Evolutionary conservation across 2,888 invertebrate species (phyloP).

Genomic region (Latheticus oryzae): DNA sequence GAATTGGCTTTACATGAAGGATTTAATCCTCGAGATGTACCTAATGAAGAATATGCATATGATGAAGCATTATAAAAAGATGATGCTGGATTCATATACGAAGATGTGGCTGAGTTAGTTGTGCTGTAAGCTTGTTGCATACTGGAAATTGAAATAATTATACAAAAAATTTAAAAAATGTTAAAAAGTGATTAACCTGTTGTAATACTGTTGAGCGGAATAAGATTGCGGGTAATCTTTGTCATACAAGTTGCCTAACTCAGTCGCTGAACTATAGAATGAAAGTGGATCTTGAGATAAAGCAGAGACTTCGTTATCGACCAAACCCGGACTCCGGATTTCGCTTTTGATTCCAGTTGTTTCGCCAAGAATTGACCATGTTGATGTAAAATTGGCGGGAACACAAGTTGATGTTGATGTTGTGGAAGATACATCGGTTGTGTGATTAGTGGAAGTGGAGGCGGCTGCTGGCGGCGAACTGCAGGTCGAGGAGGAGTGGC

Average conservation of each 20-base stretch:
- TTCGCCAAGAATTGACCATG: slow-evolving; percentile 61
- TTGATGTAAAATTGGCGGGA: slow-evolving; percentile 59
- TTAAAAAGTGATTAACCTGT: slow-evolving; percentile 68
- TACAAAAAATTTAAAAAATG: not conserved
- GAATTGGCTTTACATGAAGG: slow-evolving; percentile 72
- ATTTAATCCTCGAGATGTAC: slow-evolving; percentile 59
- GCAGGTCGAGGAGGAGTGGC: slow-evolving; percentile 71
- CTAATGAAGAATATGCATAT: slow-evolving; percentile 66
- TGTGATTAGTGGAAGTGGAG: slow-evolving; percentile 52
- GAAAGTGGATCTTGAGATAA: slow-evolving; percentile 60
- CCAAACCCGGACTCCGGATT: slow-evolving; percentile 77
- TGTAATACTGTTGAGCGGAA: slow-evolving; percentile 78
- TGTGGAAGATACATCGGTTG: slow-evolving; percentile 55
- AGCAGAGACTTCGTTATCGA: slow-evolving; percentile 66
- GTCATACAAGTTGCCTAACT: slow-evolving; percentile 60
- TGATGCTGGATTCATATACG: slow-evolving; percentile 61
- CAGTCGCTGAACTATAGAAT: slow-evolving; percentile 62
- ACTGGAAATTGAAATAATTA: slow-evolving; percentile 53
- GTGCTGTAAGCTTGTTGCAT: slow-evolving; percentile 67
- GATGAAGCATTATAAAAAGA: slow-evolving; percentile 63
- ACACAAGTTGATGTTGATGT: slow-evolving; percentile 56
- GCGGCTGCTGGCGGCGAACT: slow-evolving; percentile 68
- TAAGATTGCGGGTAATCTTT: slow-evolving; percentile 70
- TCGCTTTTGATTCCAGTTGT: slow-evolving; percentile 74
- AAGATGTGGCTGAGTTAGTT: slow-evolving; percentile 58